phyloP scores from a whole-genome alignment of 2,113 vertebrate genomes.

The Pluvialis apricaria region DNA sequence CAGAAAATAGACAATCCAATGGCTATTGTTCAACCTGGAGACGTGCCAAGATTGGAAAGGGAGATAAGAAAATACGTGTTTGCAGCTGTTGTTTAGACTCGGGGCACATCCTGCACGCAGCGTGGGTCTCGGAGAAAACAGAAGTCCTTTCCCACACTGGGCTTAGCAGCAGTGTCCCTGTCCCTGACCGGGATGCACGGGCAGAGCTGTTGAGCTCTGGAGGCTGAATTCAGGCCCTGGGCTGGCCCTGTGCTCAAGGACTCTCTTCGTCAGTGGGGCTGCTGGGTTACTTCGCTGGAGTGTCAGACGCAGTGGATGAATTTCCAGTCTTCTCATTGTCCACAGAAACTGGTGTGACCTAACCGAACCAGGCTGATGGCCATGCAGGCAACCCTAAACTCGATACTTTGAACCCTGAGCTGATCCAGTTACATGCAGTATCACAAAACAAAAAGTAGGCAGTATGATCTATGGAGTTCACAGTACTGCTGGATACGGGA shows the following conservation, averaged over 20 bases:
- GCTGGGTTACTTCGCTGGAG: background rate
- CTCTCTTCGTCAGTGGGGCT: background rate
- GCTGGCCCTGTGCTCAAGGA: background rate
- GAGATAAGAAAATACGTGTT: conserved; percentile 8
- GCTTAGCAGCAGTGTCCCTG: background rate
- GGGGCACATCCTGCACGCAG: background rate
- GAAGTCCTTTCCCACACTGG: background rate
- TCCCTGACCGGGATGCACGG: rapidly evolving
- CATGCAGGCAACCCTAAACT: background rate
- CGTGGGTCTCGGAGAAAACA: background rate
- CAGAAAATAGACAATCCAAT: background rate
- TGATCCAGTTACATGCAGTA: background rate
- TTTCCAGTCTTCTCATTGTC: background rate
- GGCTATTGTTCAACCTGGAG: conserved; percentile 40
- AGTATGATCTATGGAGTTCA: background rate
- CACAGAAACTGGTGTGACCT: background rate
- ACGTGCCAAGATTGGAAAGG: background rate
- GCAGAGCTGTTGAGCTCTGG: background rate
- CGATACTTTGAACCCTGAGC: background rate
- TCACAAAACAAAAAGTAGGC: background rate
- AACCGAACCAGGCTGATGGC: background rate
- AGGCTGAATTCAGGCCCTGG: background rate
- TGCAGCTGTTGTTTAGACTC: conserved; percentile 39
- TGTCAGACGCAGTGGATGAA: background rate
- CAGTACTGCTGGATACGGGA: background rate